A percentile compares a stretch with the other conserved stretches of the same genome.
phyloP scores from a whole-genome alignment of 2,113 vertebrate genomes.

The Sorex araneus region DNA sequence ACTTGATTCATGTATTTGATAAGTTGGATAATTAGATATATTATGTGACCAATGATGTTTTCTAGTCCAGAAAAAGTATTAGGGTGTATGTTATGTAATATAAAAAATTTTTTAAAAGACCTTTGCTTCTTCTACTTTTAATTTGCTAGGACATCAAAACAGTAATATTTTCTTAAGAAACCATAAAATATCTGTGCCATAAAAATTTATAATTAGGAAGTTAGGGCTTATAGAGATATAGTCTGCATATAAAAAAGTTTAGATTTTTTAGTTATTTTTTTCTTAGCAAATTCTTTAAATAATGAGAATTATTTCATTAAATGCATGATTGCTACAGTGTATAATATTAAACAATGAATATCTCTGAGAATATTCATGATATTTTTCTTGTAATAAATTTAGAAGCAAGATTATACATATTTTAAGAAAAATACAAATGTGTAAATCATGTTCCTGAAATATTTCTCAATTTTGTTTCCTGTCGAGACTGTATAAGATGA shows the following conservation, averaged over 20 bases:
- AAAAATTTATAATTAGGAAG: background rate
- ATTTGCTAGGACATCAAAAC: conserved; percentile 19
- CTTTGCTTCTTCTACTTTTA: background rate
- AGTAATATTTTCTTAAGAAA: conserved; percentile 3
- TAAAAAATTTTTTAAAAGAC: conserved; percentile 16
- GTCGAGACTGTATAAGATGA: background rate
- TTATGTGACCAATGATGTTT: background rate
- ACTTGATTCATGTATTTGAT: background rate
- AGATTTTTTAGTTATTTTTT: background rate
- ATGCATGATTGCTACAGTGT: background rate
- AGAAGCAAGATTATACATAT: background rate
- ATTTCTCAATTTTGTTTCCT: conserved; percentile 36
- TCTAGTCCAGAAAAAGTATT: conserved; percentile 42
- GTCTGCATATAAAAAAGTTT: background rate
- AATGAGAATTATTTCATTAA: background rate
- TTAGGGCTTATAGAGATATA: background rate
- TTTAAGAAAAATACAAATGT: conserved; percentile 40
- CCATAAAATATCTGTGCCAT: background rate
- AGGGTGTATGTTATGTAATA: background rate
- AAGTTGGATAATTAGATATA: background rate
- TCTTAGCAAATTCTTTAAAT: background rate
- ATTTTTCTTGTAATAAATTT: conserved; percentile 64
- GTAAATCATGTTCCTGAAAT: background rate
- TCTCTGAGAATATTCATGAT: background rate
- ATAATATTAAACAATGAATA: conserved; percentile 36